Percentiles rank a stretch among this genome's conserved stretches.
These are phyloP conservation scores for Tholera decimalis DNA, from an alignment of 2,888 invertebrate genomes.

Conservation along the genomic window DNA sequence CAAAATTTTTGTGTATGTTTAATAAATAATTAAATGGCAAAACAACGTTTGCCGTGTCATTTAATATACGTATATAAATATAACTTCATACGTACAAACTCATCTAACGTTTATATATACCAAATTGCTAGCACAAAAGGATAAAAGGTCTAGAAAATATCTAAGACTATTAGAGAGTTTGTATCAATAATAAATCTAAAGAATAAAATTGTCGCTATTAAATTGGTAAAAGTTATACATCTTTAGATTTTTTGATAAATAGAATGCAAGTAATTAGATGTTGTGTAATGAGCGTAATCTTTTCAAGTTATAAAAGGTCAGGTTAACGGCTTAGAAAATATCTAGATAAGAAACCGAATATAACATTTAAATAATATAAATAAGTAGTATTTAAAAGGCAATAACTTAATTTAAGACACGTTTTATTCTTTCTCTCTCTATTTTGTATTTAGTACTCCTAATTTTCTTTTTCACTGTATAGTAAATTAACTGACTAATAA, in stretches of 20 bases:
- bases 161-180: not conserved
- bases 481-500: no score
- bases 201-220: constrained; percentile 21
- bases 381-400: no score
- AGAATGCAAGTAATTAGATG: not conserved
- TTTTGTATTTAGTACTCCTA: no score
- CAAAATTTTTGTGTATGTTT: no score
- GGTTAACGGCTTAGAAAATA: constrained; percentile 16
- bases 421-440: no score
- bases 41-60: no score
- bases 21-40: no score
- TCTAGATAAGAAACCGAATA: constrained; percentile 15
- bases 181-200: constrained; percentile 12
- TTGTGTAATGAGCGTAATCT: constrained; percentile 27
- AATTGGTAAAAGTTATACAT: constrained; percentile 19
- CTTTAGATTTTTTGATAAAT: not conserved
- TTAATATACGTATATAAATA: no score
- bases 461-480: no score
- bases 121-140: not conserved
- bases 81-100: no score
- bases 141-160: constrained; percentile 1
- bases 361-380: not conserved
- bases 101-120: not conserved
- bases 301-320: constrained; percentile 9
- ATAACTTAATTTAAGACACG: no score